A percentile compares a stretch with the other conserved stretches of the same genome.
These are phyloP conservation scores for Bothrops jararaca DNA, from an alignment of 2,113 vertebrate genomes.

Conservation along the genomic window DNA sequence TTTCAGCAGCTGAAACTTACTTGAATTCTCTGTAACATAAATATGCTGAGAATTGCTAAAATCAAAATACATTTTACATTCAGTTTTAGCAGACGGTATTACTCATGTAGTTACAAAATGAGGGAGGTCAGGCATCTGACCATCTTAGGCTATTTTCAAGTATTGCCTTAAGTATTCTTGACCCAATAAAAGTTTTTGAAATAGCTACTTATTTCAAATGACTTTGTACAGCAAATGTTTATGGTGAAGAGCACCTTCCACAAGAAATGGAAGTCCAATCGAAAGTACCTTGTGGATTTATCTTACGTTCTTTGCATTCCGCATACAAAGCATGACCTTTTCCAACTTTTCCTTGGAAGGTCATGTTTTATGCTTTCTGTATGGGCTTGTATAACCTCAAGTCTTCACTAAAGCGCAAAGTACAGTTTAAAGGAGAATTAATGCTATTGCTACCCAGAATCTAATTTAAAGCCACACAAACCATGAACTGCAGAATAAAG, in stretches of 20 bases:
- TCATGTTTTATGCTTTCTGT: conserved; percentile 63
- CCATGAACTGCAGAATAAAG: conserved; percentile 42
- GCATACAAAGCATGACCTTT: conserved; percentile 57
- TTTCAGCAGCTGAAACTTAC: conserved; percentile 61
- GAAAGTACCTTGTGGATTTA: conserved; percentile 52
- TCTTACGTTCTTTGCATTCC: conserved; percentile 53
- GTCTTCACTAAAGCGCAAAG: conserved; percentile 55
- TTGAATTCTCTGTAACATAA: conserved; percentile 19
- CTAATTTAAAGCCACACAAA: conserved; percentile 42
- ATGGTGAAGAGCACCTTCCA: conserved; percentile 65
- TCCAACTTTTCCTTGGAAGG: conserved; percentile 56
- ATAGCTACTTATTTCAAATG: conserved; percentile 13
- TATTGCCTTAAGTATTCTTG: conserved; percentile 36
- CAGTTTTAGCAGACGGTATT: background rate
- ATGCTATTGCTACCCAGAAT: conserved; percentile 30
- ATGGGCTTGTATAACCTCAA: conserved; percentile 68
- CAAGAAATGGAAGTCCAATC: conserved; percentile 67
- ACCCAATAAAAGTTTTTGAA: conserved; percentile 7
- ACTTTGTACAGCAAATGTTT: conserved; percentile 41
- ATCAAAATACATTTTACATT: conserved; percentile 16
- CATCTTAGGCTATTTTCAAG: background rate
- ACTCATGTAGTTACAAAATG: background rate
- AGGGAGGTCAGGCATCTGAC: background rate
- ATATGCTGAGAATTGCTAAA: conserved; percentile 29
- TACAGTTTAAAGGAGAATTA: conserved; percentile 44